phyloP scores from a whole-genome alignment of 2,797 vertebrate species.

The Pterois miles region DNA sequence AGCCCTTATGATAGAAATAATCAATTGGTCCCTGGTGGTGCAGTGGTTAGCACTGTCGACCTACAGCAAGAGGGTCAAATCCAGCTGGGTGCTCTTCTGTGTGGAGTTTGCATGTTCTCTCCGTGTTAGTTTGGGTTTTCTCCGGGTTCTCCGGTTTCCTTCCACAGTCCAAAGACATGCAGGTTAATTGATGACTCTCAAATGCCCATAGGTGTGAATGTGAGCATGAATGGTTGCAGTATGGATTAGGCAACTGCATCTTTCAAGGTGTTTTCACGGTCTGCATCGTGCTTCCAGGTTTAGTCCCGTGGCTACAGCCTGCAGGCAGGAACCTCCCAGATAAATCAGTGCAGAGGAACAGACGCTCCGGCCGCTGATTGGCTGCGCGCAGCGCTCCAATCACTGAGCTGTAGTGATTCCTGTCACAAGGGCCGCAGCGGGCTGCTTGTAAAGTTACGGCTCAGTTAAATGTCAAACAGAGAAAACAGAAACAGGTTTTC shows the following conservation, averaged over 20 bases:
- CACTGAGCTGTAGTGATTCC: conserved; percentile 61
- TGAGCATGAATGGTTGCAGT: no score
- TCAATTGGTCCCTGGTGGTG: no score
- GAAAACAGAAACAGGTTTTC: background rate
- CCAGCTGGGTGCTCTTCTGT: no score
- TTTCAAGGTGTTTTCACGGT: background rate
- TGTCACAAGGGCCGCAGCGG: conserved; percentile 36
- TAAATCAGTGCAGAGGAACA: conserved; percentile 61
- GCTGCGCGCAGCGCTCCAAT: conserved; percentile 67
- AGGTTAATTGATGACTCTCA: no score
- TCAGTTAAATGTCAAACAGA: conserved; percentile 17
- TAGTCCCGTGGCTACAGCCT: background rate
- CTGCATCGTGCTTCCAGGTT: background rate
- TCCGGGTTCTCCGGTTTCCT: no score
- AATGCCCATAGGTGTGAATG: no score
- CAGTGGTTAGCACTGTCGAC: no score
- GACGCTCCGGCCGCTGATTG: conserved; percentile 74
- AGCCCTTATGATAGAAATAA: no score
- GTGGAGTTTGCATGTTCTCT: no score
- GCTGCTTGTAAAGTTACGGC: conserved; percentile 22
- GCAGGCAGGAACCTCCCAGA: conserved; percentile 6
- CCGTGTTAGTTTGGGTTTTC: no score
- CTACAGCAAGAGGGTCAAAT: no score
- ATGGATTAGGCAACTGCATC: background rate
- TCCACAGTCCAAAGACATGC: no score